phyloP scores from a whole-genome alignment of 2,888 invertebrate genomes.

The Mactromeris polynyma region DNA sequence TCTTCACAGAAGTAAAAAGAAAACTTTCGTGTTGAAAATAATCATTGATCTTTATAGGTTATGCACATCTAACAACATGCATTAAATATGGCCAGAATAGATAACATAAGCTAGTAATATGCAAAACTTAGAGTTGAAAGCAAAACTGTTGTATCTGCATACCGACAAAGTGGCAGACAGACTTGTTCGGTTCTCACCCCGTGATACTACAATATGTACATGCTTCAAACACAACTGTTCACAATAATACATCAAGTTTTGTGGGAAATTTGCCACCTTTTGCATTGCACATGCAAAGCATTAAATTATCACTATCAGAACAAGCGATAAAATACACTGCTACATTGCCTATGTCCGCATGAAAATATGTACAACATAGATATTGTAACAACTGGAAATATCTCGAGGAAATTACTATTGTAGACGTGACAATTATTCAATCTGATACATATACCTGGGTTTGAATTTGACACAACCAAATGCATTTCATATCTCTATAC shows the following conservation, averaged over 20 bases:
- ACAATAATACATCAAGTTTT: background rate
- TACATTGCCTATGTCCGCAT: background rate
- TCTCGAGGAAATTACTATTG: too few species aligned
- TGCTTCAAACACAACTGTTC: background rate
- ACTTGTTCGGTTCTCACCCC: too few species aligned
- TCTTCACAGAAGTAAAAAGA: background rate
- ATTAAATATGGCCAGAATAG: conserved; percentile 2
- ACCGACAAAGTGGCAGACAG: too few species aligned
- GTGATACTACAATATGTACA: background rate
- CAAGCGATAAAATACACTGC: background rate
- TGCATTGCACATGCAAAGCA: background rate
- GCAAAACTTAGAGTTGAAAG: too few species aligned
- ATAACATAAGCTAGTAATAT: background rate
- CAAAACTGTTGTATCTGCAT: too few species aligned
- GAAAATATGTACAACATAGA: background rate
- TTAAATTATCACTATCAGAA: background rate
- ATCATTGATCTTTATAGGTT: conserved; percentile 10
- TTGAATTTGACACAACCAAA: too few species aligned
- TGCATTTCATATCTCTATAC: too few species aligned
- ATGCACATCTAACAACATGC: background rate
- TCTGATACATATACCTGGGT: too few species aligned
- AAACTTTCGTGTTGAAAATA: conserved; percentile 3
- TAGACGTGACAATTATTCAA: too few species aligned
- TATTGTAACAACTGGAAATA: too few species aligned
- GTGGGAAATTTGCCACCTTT: background rate